phyloP scores from a whole-genome alignment of 2,113 vertebrate genomes.

The Hemichromis elongatus region DNA sequence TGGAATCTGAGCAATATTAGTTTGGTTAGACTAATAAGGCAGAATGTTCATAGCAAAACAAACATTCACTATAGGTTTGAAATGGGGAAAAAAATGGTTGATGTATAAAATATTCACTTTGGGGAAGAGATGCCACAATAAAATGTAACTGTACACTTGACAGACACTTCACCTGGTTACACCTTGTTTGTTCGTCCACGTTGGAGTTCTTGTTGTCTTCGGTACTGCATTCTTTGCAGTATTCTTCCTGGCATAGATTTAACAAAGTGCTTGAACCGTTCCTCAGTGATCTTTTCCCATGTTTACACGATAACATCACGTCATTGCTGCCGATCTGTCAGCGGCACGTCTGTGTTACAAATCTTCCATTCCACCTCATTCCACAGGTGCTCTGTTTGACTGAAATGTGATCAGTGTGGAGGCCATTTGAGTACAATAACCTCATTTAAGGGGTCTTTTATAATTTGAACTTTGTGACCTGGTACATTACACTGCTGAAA shows the following conservation, averaged over 20 bases:
- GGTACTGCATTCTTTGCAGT: background rate
- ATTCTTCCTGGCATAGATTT: background rate
- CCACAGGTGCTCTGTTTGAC: background rate
- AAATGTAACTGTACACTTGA: background rate
- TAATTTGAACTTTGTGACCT: background rate
- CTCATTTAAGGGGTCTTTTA: background rate
- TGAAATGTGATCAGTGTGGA: background rate
- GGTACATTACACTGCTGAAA: background rate
- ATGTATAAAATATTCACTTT: background rate
- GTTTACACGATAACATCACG: fast-evolving
- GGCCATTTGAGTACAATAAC: background rate
- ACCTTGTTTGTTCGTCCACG: background rate
- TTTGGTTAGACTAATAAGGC: background rate
- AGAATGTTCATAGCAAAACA: background rate
- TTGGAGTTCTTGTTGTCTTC: background rate
- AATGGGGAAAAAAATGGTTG: background rate
- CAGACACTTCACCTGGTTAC: background rate
- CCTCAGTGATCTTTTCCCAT: fast-evolving
- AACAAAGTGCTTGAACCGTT: background rate
- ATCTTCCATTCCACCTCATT: background rate
- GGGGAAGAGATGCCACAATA: background rate
- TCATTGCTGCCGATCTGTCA: background rate
- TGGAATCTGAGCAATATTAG: background rate
- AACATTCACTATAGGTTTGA: background rate
- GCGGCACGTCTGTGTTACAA: background rate